Percentiles rank a stretch among this genome's conserved stretches.
phyloP scores from a whole-genome alignment of 2,113 vertebrate genomes.

The Protomyctophum bolini region DNA sequence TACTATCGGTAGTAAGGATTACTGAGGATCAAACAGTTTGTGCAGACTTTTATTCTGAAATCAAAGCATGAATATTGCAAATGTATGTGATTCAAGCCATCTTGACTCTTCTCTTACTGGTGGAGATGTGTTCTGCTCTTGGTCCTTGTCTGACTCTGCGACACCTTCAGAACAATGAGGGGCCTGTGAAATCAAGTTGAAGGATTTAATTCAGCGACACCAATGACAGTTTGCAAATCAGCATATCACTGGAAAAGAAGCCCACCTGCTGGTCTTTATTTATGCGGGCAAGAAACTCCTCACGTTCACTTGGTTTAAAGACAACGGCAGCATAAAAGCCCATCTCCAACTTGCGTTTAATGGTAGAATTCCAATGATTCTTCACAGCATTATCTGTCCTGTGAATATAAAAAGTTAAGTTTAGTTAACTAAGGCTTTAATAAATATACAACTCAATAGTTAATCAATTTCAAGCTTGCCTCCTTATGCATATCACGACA shows the following conservation, averaged over 20 bases:
- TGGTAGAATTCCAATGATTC: constrained; percentile 99
- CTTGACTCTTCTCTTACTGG: constrained; percentile 48
- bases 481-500: background rate
- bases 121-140: constrained; percentile 34
- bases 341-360: constrained; percentile 94
- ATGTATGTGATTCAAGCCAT: background rate
- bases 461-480: background rate
- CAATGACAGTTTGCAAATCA: background rate
- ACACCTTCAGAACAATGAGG: constrained; percentile 46
- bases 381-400: constrained; percentile 99
- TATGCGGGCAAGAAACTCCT: constrained; percentile 70
- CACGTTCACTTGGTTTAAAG: constrained; percentile 81
- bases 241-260: background rate
- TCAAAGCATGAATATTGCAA: no score
- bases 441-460: background rate
- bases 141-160: constrained; percentile 33
- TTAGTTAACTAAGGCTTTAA: background rate
- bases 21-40: no score
- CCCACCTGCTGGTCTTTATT: constrained; percentile 67
- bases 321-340: constrained; percentile 85
- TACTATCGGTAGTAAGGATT: no score
- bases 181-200: constrained; percentile 46
- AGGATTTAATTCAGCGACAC: background rate
- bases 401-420: background rate
- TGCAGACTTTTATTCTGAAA: no score